Evolutionary conservation across 2,113 vertebrate genomes (phyloP).

Genomic region (Beaufortia kweichowensis): DNA sequence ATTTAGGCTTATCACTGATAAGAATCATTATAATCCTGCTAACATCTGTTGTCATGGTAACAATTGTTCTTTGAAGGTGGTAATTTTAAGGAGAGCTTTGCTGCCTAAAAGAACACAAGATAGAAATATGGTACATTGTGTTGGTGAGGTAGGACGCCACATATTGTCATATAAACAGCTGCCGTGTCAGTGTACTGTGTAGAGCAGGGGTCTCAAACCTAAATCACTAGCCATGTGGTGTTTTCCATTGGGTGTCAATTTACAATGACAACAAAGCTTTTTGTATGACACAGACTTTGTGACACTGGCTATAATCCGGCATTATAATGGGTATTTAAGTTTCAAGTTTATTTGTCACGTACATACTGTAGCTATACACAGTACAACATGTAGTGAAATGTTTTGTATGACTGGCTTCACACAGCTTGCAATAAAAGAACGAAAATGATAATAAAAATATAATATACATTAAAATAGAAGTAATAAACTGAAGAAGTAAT

Average conservation of each 20-base stretch:
- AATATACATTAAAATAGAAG: no score
- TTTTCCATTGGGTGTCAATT: neutral
- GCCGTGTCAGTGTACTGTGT: conserved; percentile 57
- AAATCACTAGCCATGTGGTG: neutral
- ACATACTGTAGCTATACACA: no score
- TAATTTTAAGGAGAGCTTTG: conserved; percentile 57
- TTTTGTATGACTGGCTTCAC: no score
- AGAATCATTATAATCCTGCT: conserved; percentile 62
- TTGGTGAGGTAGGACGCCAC: conserved; percentile 43
- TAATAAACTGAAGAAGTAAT: no score
- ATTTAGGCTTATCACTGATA: conserved; percentile 55
- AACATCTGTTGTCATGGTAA: conserved; percentile 69
- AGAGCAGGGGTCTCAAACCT: conserved; percentile 24
- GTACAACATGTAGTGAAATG: no score
- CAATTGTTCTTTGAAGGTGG: conserved; percentile 40
- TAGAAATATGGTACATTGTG: conserved; percentile 31
- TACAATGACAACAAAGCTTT: neutral
- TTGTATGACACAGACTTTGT: neutral
- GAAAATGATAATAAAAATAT: no score
- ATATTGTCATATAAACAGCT: conserved; percentile 45
- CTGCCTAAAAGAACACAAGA: conserved; percentile 34
- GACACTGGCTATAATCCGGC: no score
- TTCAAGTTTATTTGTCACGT: no score
- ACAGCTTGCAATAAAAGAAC: no score
- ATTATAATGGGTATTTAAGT: no score